These are phyloP conservation scores for Ceyx melanurus DNA, from an alignment of 2,113 vertebrate species.

Conservation along the genomic window DNA sequence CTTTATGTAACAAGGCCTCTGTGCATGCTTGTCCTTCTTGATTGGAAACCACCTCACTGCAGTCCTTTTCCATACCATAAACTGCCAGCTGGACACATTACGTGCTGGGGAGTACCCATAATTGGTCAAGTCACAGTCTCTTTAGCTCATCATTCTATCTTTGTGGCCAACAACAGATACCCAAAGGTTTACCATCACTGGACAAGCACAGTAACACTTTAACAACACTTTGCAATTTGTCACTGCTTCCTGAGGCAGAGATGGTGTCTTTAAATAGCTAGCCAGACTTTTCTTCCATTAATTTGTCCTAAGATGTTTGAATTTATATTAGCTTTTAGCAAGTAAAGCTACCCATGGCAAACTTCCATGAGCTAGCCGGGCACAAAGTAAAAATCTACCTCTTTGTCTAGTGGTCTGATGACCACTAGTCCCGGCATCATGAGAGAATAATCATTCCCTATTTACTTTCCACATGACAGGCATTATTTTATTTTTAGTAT, in stretches of 20 bases:
- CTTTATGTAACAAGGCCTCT: neutral
- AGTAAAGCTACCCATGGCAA: conserved; percentile 19
- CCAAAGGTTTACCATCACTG: too few species aligned
- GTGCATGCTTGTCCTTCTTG: neutral
- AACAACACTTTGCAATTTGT: neutral
- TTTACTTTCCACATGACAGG: conserved; percentile 25
- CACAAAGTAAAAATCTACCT: conserved; percentile 43
- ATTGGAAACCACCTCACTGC: neutral
- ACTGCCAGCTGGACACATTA: neutral
- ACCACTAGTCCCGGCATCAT: conserved; percentile 4
- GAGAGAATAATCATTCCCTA: conserved; percentile 41
- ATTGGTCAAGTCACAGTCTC: neutral
- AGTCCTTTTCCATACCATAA: neutral
- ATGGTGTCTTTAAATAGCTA: neutral
- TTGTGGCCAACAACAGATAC: neutral
- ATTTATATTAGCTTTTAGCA: neutral
- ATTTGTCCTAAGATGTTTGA: neutral
- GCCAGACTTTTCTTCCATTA: neutral
- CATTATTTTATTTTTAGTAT: conserved; percentile 51
- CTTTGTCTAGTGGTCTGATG: conserved; percentile 17
- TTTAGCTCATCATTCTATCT: neutral
- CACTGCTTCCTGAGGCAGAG: neutral
- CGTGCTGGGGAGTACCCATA: neutral
- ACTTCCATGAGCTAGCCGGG: neutral
- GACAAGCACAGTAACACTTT: neutral